phyloP scores from a whole-genome alignment of 2,888 invertebrate genomes.

The Lymantria dispar region DNA sequence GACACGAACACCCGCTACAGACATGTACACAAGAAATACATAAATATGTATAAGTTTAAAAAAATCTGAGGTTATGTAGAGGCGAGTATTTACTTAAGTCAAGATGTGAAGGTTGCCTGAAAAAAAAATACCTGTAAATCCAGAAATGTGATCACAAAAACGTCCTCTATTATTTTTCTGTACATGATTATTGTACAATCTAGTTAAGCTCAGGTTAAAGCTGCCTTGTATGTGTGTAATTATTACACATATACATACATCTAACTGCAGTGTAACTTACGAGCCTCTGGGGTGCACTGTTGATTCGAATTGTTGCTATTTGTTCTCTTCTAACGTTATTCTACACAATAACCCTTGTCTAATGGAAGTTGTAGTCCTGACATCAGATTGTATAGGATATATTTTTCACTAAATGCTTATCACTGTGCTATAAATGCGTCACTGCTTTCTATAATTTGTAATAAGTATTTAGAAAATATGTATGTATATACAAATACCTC shows the following conservation, averaged over 20 bases:
- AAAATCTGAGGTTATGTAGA: too few species aligned
- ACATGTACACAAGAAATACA: too few species aligned
- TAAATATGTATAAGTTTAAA: too few species aligned
- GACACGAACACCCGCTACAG: too few species aligned
- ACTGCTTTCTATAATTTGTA: not conserved
- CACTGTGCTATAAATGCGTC: not conserved
- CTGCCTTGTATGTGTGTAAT: too few species aligned
- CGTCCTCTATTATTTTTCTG: too few species aligned
- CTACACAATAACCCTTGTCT: constrained; percentile 46
- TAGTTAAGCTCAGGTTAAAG: too few species aligned
- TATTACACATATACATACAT: constrained; percentile 18
- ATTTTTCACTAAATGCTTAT: constrained; percentile 6
- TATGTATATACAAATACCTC: not conserved
- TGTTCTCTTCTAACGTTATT: constrained; percentile 42
- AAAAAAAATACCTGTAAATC: too few species aligned
- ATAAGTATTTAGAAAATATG: not conserved
- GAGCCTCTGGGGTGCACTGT: constrained; percentile 54
- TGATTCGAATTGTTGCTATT: constrained; percentile 64
- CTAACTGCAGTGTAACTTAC: constrained; percentile 35
- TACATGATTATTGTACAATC: too few species aligned
- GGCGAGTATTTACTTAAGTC: too few species aligned
- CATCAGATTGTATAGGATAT: constrained; percentile 19
- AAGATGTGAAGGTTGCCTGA: too few species aligned
- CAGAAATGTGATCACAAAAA: too few species aligned
- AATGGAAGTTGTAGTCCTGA: constrained; percentile 31